Evolutionary conservation across 92 coral and sea anemone genomes (phyloP).

Genomic region (Anthopleura xanthogrammica): DNA sequence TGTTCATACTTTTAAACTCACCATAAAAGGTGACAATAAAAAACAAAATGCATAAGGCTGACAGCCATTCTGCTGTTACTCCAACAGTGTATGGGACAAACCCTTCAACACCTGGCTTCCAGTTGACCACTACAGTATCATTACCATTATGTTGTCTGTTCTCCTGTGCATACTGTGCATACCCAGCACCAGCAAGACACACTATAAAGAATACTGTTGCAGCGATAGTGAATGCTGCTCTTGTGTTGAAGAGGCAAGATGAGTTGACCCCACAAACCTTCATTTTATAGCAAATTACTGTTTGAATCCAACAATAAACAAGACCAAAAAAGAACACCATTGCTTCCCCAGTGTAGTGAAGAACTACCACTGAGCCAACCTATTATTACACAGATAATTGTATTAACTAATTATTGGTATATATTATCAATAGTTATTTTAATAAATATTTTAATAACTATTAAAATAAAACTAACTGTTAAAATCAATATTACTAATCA

Average conservation of each 20-base stretch:
- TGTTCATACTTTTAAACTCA: constrained; percentile 74
- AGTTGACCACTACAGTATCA: constrained; percentile 12
- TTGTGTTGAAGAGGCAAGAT: constrained; percentile 49
- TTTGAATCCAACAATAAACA: constrained; percentile 76
- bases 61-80: constrained; percentile 81
- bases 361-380: constrained; percentile 47
- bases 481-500: too few species aligned
- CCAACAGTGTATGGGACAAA: constrained; percentile 63
- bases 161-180: not conserved
- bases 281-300: constrained; percentile 80
- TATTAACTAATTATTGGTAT: not conserved
- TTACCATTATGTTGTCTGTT: not conserved
- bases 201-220: constrained; percentile 49
- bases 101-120: constrained; percentile 59
- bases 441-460: too few species aligned
- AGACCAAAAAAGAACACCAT: constrained; percentile 69
- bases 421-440: not conserved
- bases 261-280: constrained; percentile 85
- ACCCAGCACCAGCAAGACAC: constrained; percentile 42
- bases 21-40: constrained; percentile 76
- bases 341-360: constrained; percentile 71
- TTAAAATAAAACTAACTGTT: not conserved
- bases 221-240: constrained; percentile 42
- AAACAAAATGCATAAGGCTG: constrained; percentile 55
- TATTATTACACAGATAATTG: constrained; percentile 24